These are phyloP conservation scores for Pristiophorus japonicus DNA, from an alignment of 2,113 vertebrate species.

Conservation along the genomic window DNA sequence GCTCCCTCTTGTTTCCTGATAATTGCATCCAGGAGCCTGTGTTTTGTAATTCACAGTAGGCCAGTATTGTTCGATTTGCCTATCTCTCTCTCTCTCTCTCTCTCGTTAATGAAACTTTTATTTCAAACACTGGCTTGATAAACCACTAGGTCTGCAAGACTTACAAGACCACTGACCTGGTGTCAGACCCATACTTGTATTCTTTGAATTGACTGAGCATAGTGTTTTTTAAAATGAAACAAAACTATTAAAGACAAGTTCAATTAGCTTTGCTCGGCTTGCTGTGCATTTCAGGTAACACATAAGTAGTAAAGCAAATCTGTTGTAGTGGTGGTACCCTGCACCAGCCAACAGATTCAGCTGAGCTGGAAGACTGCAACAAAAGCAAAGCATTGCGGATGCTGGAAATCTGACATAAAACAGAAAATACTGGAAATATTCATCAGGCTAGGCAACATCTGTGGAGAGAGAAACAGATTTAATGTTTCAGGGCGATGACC, in stretches of 20 bases:
- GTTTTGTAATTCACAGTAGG: neutral
- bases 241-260: neutral
- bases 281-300: neutral
- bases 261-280: neutral
- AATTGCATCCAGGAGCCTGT: neutral
- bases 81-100: neutral
- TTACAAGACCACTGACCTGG: neutral
- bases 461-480: no score
- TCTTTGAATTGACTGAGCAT: neutral
- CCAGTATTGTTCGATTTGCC: neutral
- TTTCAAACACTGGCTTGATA: neutral
- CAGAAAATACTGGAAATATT: no score
- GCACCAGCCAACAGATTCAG: neutral
- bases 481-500: no score
- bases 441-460: no score
- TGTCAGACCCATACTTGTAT: neutral
- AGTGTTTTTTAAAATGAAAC: neutral
- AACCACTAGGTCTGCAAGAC: neutral
- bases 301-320: neutral
- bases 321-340: neutral
- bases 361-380: neutral
- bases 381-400: neutral
- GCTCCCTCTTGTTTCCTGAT: slow-evolving; percentile 6
- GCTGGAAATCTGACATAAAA: no score
- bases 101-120: neutral